Conservation (phyloP, 2,797 vertebrate genomes). For the Steatocranus sp. region DNA sequence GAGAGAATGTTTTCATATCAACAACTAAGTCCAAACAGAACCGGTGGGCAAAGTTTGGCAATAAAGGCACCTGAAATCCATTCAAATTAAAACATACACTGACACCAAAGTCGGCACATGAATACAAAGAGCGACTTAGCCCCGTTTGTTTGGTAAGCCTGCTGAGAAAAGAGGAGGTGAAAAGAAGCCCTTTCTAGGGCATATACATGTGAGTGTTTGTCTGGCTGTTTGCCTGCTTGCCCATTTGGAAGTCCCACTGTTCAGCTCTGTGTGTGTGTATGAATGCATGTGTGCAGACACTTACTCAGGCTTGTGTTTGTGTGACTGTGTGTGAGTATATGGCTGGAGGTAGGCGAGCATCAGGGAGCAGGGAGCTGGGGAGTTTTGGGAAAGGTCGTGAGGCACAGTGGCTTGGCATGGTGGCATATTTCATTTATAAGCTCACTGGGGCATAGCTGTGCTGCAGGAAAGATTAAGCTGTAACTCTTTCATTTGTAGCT, state of each 20-base stretch:
- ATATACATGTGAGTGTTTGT: constrained; percentile 32
- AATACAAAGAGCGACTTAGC: constrained; percentile 45
- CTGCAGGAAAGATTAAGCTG: constrained; percentile 57
- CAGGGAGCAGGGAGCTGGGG: constrained; percentile 33
- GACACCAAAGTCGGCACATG: constrained; percentile 17
- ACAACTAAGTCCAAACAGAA: constrained; percentile 11
- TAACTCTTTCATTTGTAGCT: constrained; percentile 34
- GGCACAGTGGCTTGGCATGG: constrained; percentile 51
- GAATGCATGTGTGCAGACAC: not conserved
- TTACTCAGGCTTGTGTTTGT: not conserved
- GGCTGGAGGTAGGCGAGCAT: constrained; percentile 31
- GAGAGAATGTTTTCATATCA: constrained; percentile 15
- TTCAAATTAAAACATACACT: constrained; percentile 48
- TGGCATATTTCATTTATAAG: constrained; percentile 65
- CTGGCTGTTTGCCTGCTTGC: constrained; percentile 25
- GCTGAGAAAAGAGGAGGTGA: not conserved
- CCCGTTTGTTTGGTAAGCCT: constrained; percentile 29
- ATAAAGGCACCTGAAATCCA: constrained; percentile 40
- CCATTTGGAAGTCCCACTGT: constrained; percentile 9
- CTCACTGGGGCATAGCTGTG: constrained; percentile 52
- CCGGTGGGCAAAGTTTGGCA: constrained; percentile 1
- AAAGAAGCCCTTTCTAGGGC: not conserved
- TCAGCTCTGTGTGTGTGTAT: not conserved
- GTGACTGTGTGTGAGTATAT: not conserved
- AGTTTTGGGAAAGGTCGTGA: constrained; percentile 58